Percentiles rank a stretch among this genome's conserved stretches.
These are phyloP conservation scores for Platysteira castanea DNA, from an alignment of 2,113 vertebrate genomes.

Conservation along the genomic window DNA sequence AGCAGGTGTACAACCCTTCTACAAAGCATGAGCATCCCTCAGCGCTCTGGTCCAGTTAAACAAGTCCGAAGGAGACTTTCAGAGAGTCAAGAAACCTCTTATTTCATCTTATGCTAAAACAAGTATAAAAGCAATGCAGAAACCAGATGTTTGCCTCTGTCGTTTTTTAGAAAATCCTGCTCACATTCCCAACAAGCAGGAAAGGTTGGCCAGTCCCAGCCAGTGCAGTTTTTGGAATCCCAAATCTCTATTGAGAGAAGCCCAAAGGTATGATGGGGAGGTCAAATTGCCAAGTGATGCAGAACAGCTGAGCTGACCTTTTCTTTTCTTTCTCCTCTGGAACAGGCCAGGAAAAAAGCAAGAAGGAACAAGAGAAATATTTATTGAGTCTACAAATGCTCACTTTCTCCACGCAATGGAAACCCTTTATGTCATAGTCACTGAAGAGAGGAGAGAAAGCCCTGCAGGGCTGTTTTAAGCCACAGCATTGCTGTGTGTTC, in stretches of 20 bases:
- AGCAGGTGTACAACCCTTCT: background rate
- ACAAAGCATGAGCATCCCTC: background rate
- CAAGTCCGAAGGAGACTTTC: fast-evolving
- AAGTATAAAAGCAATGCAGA: background rate
- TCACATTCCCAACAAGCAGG: background rate
- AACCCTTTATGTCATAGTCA: background rate
- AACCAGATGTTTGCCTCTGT: background rate
- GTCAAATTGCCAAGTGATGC: background rate
- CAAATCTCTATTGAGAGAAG: background rate
- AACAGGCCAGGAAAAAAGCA: background rate
- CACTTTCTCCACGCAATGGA: background rate
- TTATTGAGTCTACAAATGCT: background rate
- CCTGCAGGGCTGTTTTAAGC: background rate
- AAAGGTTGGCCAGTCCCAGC: background rate
- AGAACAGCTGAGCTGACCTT: background rate
- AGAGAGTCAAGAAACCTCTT: background rate
- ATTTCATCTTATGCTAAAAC: background rate
- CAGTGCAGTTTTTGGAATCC: background rate
- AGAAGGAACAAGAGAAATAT: background rate
- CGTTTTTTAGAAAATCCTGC: background rate
- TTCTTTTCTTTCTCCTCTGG: background rate
- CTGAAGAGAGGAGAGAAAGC: background rate
- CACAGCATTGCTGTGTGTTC: background rate
- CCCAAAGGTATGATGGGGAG: background rate
- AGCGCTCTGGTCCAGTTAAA: background rate